Base-by-base conservation (phyloP, 2,888 invertebrate genomes). In the Sphaerophoria rueppellii region DNA sequence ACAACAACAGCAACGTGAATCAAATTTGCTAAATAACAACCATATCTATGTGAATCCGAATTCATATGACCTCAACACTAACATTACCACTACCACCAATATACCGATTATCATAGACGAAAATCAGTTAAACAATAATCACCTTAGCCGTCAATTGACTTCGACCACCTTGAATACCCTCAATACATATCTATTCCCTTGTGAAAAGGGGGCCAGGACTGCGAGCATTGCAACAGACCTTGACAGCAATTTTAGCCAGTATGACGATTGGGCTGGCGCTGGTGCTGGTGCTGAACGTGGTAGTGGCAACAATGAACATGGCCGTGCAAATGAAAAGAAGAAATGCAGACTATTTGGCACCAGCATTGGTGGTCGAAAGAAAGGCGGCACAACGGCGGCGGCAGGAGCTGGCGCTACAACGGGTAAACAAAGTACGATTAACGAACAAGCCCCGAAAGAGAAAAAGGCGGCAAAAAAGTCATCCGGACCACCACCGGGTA, bases 171-270 rank as follows among this genome's bases (percentile, higher is more conserved):
- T 91, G 73, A 91, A 90, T 87, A 91, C 91, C 32, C 88, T 91
- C 34, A 91, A 91, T 85, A 91, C 91, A 90, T 91, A 91, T 91
- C 91, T 91, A 11, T 91, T 91, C 76, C 91, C 91, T 52, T 89
- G 90, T 63, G 89, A 90, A n/a, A 88, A 88, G 63, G 88, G 89
- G 83, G 89, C 89, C 46, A 90, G 90, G 85, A 90, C 89, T 43
- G 90, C 90, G 85, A 90, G 89, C 86, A 87, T 88, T 80, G 90
- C 91, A 67, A 90, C 89, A 77, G 91, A 91, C 72, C 88, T 91
- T 73, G 91, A 91, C 80, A 91, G 91, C 87, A 91, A 91, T 55
- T 91, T 91, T 57, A 91, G 91, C 73, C 91, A 90, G 79, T 90
- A 91, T 89, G 91, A 91, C 9, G 91, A 89, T 34, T 91, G 90